These are phyloP conservation scores for Drosophila chauvacae DNA, from an alignment of 1,140 invertebrate species.

Conservation along the genomic window DNA sequence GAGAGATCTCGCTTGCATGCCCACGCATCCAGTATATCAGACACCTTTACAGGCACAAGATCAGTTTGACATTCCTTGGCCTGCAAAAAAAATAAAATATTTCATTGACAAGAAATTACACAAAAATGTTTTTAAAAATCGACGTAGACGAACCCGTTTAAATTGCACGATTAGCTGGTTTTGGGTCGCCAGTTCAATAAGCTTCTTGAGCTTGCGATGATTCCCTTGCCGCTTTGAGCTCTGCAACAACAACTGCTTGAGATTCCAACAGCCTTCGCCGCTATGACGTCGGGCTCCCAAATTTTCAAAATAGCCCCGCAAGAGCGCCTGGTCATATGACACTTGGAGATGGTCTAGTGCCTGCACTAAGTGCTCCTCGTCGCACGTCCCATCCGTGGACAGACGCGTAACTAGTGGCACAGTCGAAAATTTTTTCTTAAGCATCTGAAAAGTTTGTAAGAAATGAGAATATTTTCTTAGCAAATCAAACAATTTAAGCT, in stretches of 20 bases:
- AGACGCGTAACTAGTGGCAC: slow-evolving; percentile 62
- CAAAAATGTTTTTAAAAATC: background rate
- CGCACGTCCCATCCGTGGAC: slow-evolving; percentile 64
- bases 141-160: slow-evolving; percentile 50
- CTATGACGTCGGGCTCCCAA: slow-evolving; percentile 3
- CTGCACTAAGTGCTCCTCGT: slow-evolving; percentile 74
- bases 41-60: slow-evolving; percentile 66
- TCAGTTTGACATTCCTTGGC: slow-evolving; percentile 27
- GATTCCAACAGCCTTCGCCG: slow-evolving; percentile 30
- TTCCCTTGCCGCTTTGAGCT: slow-evolving; percentile 76
- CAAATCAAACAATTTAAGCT: background rate
- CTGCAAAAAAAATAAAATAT: slow-evolving; percentile 20
- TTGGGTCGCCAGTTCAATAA: slow-evolving; percentile 68
- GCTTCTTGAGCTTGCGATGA: slow-evolving; percentile 70
- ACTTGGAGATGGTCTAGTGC: slow-evolving; percentile 78
- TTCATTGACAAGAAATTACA: background rate
- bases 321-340: slow-evolving; percentile 63
- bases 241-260: slow-evolving; percentile 70
- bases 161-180: slow-evolving; percentile 74
- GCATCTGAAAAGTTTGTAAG: slow-evolving; percentile 39
- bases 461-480: no score
- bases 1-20: slow-evolving; percentile 67
- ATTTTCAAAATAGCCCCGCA: slow-evolving; percentile 63
- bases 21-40: slow-evolving; percentile 70
- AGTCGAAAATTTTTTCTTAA: slow-evolving; percentile 69